Conservation (phyloP, 1,140 invertebrate genomes). For the Leptinotarsa defecta region DNA sequence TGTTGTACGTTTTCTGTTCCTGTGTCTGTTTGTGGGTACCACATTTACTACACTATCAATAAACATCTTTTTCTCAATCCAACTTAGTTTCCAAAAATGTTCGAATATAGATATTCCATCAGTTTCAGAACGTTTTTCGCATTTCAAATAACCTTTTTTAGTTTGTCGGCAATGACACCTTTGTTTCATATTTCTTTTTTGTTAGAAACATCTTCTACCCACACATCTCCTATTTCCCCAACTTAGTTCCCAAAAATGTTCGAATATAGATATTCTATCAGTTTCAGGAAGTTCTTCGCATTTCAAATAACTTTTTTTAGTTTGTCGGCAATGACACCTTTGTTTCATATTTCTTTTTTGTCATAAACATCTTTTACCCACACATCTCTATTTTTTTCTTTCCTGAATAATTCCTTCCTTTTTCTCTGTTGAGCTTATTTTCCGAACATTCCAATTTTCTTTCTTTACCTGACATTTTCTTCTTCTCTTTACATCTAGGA, state of each 20-base stretch:
- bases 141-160: no score
- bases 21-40: background rate
- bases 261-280: background rate
- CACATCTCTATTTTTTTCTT: background rate
- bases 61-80: background rate
- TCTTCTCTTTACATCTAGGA: background rate
- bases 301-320: background rate
- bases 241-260: no score
- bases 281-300: no score
- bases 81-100: no score
- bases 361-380: constrained; percentile 5
- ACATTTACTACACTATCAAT: background rate
- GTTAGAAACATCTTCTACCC: no score
- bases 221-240: no score
- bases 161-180: no score
- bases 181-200: no score
- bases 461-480: no score
- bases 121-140: no score
- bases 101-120: no score
- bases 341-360: constrained; percentile 3
- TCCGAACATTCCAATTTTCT: background rate
- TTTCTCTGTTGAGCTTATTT: background rate
- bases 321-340: background rate
- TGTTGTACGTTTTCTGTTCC: no score
- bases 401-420: background rate